Evolutionary conservation across 2,113 vertebrate genomes (phyloP), one percentile per base, ranked within the genome.

Genomic region (Catharus minimus): DNA sequence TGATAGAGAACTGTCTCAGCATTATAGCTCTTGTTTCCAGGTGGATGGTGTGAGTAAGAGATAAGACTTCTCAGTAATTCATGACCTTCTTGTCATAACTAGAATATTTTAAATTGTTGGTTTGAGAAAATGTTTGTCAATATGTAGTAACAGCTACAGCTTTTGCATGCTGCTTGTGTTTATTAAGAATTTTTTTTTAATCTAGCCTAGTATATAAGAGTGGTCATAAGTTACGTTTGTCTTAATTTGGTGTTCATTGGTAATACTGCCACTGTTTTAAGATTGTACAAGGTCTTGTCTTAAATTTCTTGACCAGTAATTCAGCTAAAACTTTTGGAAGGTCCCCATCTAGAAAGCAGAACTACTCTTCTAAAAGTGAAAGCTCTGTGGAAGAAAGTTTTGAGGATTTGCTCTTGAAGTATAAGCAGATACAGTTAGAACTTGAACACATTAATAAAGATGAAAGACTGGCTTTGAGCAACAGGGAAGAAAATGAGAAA

Each of bases 391-490:
- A 99, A 66, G 99, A 99, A 97, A 99, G 98, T 93, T 99, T 99
- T 89, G 99, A 99, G 96, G 99, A 99, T 92, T 96, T 99, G 56
- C 98, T 99, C 71, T 96, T 98, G 95, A 99, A 99, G 91, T 99
- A 99, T 91, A 99, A 99, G 83, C 98, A 99, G 96, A 99, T 99
- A 92, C 99, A 99, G 30, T 97, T 99, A 82, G 99, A 99, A 95
- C 98, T 99, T 68, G 99, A 99, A 76, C 98, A 98, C 86, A 99
- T 99, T 95, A 98, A 98, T 64, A 99, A 99, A 82, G 98, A 99
- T 97, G 99, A 99, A 97, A 99, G 98, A 77, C 97, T 98, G 86
- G 98, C 98, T 58, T 97, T 99, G 91, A 98, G 97, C 95, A 98
- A 96, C 65, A 97, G 91, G 47, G 98, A 96, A 52, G 97, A 98